Percentiles rank a stretch among this genome's conserved stretches.
These are phyloP conservation scores for Clarias platycephalus DNA, from an alignment of 2,797 vertebrate species.

Conservation along the genomic window DNA sequence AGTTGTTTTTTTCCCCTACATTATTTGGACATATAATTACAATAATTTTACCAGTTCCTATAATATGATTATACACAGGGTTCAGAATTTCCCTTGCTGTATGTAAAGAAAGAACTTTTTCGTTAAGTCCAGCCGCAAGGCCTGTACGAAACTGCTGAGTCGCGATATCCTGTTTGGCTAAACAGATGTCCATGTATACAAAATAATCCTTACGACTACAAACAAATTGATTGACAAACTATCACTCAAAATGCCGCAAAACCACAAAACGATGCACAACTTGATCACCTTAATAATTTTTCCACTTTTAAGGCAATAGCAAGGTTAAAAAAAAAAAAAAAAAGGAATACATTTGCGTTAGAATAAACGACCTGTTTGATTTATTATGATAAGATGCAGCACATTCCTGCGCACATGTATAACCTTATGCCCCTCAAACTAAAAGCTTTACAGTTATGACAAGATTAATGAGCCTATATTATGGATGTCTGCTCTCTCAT, in stretches of 20 bases:
- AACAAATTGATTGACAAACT: slow-evolving; percentile 20
- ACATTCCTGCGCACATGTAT: neutral
- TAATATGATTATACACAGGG: neutral
- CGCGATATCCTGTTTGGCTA: slow-evolving; percentile 17
- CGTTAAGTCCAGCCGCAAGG: neutral
- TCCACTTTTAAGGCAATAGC: neutral
- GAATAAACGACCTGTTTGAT: neutral
- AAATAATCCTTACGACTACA: neutral
- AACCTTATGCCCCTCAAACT: neutral
- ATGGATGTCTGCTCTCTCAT: neutral
- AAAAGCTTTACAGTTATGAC: neutral
- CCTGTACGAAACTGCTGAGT: slow-evolving; percentile 17
- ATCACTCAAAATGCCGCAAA: slow-evolving; percentile 1
- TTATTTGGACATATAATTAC: too few relatives aligned
- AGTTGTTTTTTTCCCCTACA: too few relatives aligned
- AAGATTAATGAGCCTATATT: neutral
- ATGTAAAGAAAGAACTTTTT: neutral
- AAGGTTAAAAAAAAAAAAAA: too few relatives aligned
- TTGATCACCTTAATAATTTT: neutral
- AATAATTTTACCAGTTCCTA: too few relatives aligned
- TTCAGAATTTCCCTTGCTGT: neutral
- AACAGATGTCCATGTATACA: slow-evolving; percentile 25
- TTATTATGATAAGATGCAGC: neutral
- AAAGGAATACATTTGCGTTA: too few relatives aligned
- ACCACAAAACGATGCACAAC: neutral